Percentiles rank a stretch among this genome's conserved stretches.
Evolutionary conservation across 2,888 invertebrate species (phyloP).

Genomic region (Sphaerophoria taeniata): DNA sequence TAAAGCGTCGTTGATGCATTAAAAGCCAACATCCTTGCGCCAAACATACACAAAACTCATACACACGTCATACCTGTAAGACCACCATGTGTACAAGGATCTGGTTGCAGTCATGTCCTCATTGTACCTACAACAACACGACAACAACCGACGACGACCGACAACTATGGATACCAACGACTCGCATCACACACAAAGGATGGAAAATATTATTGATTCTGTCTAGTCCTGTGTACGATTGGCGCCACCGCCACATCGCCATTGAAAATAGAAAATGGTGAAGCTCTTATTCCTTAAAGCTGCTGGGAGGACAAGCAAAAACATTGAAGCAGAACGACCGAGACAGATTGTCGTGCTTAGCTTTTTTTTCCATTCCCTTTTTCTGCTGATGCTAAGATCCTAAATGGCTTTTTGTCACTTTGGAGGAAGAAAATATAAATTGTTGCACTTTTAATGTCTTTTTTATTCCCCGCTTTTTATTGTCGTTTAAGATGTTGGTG

Average conservation of each 20-base stretch:
- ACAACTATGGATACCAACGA: background rate
- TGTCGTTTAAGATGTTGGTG: too few relatives aligned
- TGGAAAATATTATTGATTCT: slow-evolving; percentile 34
- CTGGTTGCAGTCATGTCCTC: background rate
- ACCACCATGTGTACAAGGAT: background rate
- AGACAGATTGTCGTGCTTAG: slow-evolving; percentile 50
- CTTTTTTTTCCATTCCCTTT: background rate
- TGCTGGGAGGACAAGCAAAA: background rate
- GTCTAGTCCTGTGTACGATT: slow-evolving; percentile 57
- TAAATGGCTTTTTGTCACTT: slow-evolving; percentile 71
- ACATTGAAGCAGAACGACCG: slow-evolving; percentile 37
- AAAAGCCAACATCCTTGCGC: slow-evolving; percentile 54
- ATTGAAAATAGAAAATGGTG: slow-evolving; percentile 23
- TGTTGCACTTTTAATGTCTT: slow-evolving; percentile 61
- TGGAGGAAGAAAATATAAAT: slow-evolving; percentile 36
- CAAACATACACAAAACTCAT: slow-evolving; percentile 7
- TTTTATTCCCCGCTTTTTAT: slow-evolving; percentile 38
- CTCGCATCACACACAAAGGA: slow-evolving; percentile 25
- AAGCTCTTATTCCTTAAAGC: slow-evolving; percentile 24
- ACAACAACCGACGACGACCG: too few relatives aligned
- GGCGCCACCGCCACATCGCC: slow-evolving; percentile 37
- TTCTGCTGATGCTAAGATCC: slow-evolving; percentile 4
- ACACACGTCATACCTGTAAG: background rate
- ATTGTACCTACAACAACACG: too few relatives aligned
- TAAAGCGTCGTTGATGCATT: slow-evolving; percentile 70